Percentiles rank a stretch among this genome's conserved stretches.
phyloP scores from a whole-genome alignment of 2,888 invertebrate genomes.

The Stenchaetothrips biformis region DNA sequence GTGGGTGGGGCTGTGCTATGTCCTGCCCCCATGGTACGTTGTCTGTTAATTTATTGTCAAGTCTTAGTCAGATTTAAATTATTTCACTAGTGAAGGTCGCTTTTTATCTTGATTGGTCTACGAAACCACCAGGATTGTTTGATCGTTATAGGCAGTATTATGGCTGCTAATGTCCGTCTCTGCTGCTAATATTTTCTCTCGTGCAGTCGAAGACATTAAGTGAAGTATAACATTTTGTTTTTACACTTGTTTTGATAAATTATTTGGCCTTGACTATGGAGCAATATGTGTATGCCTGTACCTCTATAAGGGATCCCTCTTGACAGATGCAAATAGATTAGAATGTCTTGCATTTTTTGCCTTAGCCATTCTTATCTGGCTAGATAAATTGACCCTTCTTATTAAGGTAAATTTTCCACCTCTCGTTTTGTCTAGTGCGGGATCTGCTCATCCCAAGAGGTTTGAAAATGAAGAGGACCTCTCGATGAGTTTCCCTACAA shows the following conservation, averaged over 20 bases:
- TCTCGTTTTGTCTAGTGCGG: neutral
- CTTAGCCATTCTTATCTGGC: neutral
- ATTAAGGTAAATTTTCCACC: neutral
- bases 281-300: constrained; percentile 21
- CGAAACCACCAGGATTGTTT: neutral
- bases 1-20: neutral
- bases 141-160: constrained; percentile 7
- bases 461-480: neutral
- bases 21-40: neutral
- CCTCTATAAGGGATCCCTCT: neutral
- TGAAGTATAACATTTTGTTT: constrained; percentile 17
- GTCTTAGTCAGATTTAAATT: constrained; percentile 21
- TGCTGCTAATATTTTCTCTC: constrained; percentile 9
- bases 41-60: constrained; percentile 12
- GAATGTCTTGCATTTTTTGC: neutral
- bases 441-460: neutral
- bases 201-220: constrained; percentile 4
- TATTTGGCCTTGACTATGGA: constrained; percentile 15
- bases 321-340: neutral
- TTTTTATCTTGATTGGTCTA: neutral
- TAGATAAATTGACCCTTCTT: neutral
- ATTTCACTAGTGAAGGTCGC: constrained; percentile 14
- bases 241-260: constrained; percentile 5
- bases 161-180: constrained; percentile 1
- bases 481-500: neutral